Base-by-base conservation (phyloP, 1,140 invertebrate species). In the Bombus confusus region DNA sequence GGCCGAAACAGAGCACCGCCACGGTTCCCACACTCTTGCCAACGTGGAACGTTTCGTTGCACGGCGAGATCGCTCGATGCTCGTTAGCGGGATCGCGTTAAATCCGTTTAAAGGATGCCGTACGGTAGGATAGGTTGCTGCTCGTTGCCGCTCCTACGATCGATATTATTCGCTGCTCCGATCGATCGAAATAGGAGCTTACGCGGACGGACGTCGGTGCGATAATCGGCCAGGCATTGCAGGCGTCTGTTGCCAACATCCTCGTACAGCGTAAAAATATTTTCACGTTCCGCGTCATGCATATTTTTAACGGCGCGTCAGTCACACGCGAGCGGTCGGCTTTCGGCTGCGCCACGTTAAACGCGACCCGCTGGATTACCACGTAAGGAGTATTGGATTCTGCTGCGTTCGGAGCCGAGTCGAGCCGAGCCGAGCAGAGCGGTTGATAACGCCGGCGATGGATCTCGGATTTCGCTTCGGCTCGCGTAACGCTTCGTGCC, bases 401-500 rank as follows among this genome's bases (percentile, higher is more conserved):
- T 68, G 74, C 77, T 66, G 82, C 75, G 82, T 73, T 57, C 43
- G 66, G 43, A 71, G 71, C 39, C 22, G 59, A 62, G 59, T 25
- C 25, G 59, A 47, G 15, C 47, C 22, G 59, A 62, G 59, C 59
- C 59, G 59, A 62, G 47, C 15, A 18, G 13, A 18, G 59, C 28
- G 76, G 43, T 68, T 71, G 85, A 86, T 89, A 87, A 81, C 41
- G 64, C 25, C 84, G 62, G 37, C 72, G 31, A 41, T 31, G 52
- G 85, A 52, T 86, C 88, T 90, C 85, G 74, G 81, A 89, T 90
- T 90, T 90, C 88, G 85, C 80, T 83, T 82, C 68, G 72, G 37
- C 71, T 76, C 39, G 87, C 83, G 31, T 68, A 80, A 47, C 77
- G 64, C 37, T 57, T 75, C 47, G 74, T 5, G 75, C 13, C 0